phyloP scores from a whole-genome alignment of 2,888 invertebrate species.

The Hyalella azteca region DNA sequence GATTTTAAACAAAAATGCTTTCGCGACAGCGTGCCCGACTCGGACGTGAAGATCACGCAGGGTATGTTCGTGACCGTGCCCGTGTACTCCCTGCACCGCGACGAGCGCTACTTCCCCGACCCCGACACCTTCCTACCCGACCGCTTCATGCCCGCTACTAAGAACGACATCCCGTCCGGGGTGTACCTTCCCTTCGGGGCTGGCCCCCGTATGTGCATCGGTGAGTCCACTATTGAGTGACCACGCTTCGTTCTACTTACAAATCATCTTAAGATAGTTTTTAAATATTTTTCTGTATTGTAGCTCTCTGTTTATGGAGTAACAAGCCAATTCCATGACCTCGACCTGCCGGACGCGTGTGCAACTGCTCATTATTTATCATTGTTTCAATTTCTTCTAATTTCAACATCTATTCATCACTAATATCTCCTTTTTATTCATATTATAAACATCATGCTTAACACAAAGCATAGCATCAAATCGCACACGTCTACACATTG shows the following conservation, averaged over 20 bases:
- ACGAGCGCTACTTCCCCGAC: constrained; percentile 50
- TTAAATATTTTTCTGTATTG: not conserved
- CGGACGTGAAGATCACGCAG: not conserved
- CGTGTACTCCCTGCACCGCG: constrained; percentile 46
- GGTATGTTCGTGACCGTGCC: constrained; percentile 39
- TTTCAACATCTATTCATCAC: no score
- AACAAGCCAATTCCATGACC: not conserved
- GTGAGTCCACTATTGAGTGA: constrained; percentile 12
- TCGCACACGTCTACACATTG: no score
- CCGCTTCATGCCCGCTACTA: constrained; percentile 53
- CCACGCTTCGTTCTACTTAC: not conserved
- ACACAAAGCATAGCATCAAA: no score
- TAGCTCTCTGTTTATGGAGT: not conserved
- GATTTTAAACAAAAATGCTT: no score
- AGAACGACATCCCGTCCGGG: constrained; percentile 11
- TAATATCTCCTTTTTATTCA: no score
- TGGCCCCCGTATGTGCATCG: constrained; percentile 54
- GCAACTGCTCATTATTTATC: no score
- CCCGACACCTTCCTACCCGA: constrained; percentile 47
- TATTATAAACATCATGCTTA: no score
- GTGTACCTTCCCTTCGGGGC: constrained; percentile 50
- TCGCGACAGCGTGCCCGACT: constrained; percentile 39
- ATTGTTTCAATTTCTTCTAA: no score
- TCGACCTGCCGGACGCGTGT: no score
- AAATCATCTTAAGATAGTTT: not conserved